Evolutionary conservation across 1,140 invertebrate species (phyloP).

Genomic region (Augochlora pura): DNA sequence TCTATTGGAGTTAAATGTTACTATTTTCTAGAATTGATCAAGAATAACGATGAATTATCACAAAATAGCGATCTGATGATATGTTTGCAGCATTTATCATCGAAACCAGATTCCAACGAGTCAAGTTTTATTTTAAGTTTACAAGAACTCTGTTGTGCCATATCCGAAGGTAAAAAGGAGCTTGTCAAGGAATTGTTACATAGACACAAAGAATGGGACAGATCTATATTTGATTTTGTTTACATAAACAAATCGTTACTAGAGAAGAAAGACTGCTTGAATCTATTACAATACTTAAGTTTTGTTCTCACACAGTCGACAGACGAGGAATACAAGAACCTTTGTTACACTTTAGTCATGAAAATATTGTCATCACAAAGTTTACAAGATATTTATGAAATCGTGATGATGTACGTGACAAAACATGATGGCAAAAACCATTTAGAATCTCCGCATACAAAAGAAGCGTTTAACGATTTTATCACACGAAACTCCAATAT

Average conservation of each 20-base stretch:
- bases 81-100: constrained; percentile 66
- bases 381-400: constrained; percentile 58
- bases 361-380: constrained; percentile 51
- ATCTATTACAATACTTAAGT: constrained; percentile 68
- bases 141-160: constrained; percentile 58
- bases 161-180: constrained; percentile 53
- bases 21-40: constrained; percentile 62
- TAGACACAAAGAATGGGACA: constrained; percentile 69
- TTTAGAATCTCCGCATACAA: constrained; percentile 57
- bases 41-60: constrained; percentile 48
- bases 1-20: constrained; percentile 70
- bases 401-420: constrained; percentile 64
- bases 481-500: constrained; percentile 64
- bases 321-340: constrained; percentile 54
- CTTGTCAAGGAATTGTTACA: constrained; percentile 62
- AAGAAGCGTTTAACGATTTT: constrained; percentile 63
- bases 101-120: constrained; percentile 52
- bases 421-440: constrained; percentile 63
- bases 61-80: constrained; percentile 59
- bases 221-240: constrained; percentile 56
- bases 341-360: constrained; percentile 44
- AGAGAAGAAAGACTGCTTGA: constrained; percentile 57
- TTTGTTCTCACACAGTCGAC: constrained; percentile 44
- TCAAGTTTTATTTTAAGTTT: constrained; percentile 47
- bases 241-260: constrained; percentile 38